A percentile compares a stretch with the other conserved stretches of the same genome.
Evolutionary conservation across 2,888 invertebrate species (phyloP).

Genomic region (Mimachlamys varia): DNA sequence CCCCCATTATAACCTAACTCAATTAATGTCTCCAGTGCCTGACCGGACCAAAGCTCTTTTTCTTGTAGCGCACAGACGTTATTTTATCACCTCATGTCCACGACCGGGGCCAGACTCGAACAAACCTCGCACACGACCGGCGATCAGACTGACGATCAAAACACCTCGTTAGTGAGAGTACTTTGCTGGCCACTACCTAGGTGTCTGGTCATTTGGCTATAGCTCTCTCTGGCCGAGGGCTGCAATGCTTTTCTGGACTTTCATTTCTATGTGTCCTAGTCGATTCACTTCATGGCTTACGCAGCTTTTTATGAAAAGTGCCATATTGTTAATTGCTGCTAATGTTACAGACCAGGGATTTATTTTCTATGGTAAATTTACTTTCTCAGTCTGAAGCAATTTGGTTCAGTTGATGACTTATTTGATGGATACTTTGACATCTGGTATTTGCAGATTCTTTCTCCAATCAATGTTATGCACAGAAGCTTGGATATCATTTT

Average conservation of each 20-base stretch:
- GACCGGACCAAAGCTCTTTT: conserved; percentile 28
- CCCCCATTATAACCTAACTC: conserved; percentile 28
- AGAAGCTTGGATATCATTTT: background rate
- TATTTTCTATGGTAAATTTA: background rate
- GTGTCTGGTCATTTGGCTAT: background rate
- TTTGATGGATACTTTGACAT: background rate
- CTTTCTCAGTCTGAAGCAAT: background rate
- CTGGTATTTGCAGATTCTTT: background rate
- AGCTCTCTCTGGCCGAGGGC: background rate
- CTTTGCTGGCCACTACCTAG: background rate
- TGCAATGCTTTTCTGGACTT: background rate
- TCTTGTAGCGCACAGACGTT: background rate
- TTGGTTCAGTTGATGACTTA: background rate
- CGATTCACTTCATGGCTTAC: background rate
- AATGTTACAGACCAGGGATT: background rate
- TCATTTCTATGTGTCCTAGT: too few relatives aligned
- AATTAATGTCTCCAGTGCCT: conserved; percentile 13
- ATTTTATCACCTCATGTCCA: conserved; percentile 21
- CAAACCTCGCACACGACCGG: background rate
- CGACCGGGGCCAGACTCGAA: background rate
- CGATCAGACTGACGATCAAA: background rate
- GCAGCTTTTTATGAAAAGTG: background rate
- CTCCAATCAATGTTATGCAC: background rate
- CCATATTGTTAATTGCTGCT: background rate
- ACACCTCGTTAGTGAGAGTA: conserved; percentile 17